Evolutionary conservation across 2,797 vertebrate genomes (phyloP), one percentile per base, ranked within the genome.

Genomic region (Myotis vivesi): DNA sequence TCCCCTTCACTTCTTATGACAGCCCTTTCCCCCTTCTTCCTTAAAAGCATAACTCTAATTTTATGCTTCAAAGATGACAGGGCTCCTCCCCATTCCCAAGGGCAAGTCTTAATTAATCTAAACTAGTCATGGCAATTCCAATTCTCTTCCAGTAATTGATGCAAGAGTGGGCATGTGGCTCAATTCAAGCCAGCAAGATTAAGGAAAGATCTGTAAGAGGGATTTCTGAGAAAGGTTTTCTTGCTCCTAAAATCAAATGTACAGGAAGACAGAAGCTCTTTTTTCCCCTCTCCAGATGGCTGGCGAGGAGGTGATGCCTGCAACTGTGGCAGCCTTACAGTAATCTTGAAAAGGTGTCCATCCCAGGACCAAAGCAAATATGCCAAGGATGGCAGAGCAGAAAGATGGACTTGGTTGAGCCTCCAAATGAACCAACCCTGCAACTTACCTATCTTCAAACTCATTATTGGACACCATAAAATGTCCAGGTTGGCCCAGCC

Each of bases 231-330:
- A 73, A 73, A 82, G 23, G 20, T 46, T 75, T 69, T 51, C 30
- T 77, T 73, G 30, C 30, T 64, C 62, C 72, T 95, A 79, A 89
- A 95, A 75, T 88, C 79, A 91, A 91, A 94, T 38, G n/a, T 77
- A 8, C 28, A 83, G 28, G 38, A 80, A 62, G 22, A 77, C 23
- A 59, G 44, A 62, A 75, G n/a, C 10, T 33, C 23, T 33, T 51
- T 44, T 36, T 89, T 44, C 41, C 44, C 36, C 22, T 84, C n/a
- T 85, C 5, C 25, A 28, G 30, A 25, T 44, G 51, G 44, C 83
- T 86, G 46, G 30, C 36, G 6, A 73, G 12, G 36, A 85, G 12
- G 41, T 30, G 25, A 87, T 64, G 17, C 25, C 8, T 7, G 11
- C 7, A 88, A 19, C 30, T 8, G 5, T 46, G 19, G 15, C 16